Evolutionary conservation across 2,888 invertebrate genomes (phyloP), one percentile per base, ranked within the genome.

Genomic region (Drosophila merina): DNA sequence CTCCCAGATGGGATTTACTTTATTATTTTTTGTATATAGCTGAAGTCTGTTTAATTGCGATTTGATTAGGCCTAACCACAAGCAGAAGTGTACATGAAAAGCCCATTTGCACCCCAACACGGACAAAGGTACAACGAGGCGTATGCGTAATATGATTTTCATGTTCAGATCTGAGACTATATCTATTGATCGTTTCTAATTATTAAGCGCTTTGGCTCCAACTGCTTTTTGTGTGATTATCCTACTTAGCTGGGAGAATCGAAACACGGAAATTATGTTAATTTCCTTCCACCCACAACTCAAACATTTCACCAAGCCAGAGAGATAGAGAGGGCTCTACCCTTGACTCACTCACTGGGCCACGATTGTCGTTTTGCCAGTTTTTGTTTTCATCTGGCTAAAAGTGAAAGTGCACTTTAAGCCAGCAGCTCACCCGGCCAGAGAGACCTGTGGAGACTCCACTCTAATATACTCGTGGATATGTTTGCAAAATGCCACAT

Each of bases 391-490:
- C 44, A 47, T 55, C 42, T 30, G 62, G 14, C 57, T 59, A 80
- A 88, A 88, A 88, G 88, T 89, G 88, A 88, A 89, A 88, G 89
- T 81, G 80, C 74, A 76, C 77, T 77, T 77, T 36, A 76, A 63
- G 67, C 76, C 63, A 73, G 71, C 67, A 55, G 52, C 48, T 57
- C 69, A 52, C 60, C 25, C 47, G 2, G 12, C 2, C 12, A 12
- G 40, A 40, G 40, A 40, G 40, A 40, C 40, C 40, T 40, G 40
- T 14, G 40, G 40, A 40, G 40, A 3, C 14, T 7, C 7, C 40
- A 8, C 40, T 33, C 33, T 33, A 20, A 20, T 20, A 20, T 20
- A 40, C 30, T n/a, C 48, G 9, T 57, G 48, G 55, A 51, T 57
- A 56, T 52, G 31, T 36, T 12, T 47, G 20, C 6, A 38, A 66